A percentile compares a stretch with the other conserved stretches of the same genome.
phyloP scores from a whole-genome alignment of 2,888 invertebrate species.

The Sinhomidia bicolor region DNA sequence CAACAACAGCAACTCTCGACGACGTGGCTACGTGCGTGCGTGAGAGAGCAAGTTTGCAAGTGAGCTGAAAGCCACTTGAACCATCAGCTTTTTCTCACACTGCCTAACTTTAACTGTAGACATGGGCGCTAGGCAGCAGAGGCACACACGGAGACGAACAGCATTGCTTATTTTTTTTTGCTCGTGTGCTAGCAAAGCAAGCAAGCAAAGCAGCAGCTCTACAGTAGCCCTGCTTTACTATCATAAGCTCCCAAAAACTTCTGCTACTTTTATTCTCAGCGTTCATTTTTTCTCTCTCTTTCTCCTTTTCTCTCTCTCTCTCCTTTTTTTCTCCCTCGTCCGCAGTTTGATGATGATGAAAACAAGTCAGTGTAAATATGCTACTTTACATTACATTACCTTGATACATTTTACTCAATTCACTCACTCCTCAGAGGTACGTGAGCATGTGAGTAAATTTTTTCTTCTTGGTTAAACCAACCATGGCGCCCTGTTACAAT shows the following conservation, averaged over 20 bases:
- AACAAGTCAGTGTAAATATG: constrained; percentile 28
- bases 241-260: too few species aligned
- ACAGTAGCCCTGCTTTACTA: too few species aligned
- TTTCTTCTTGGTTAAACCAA: constrained; percentile 35
- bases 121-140: too few species aligned
- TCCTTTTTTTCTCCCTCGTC: not conserved
- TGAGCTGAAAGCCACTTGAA: constrained; percentile 41
- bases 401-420: not conserved
- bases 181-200: too few species aligned
- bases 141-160: too few species aligned
- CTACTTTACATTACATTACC: constrained; percentile 49
- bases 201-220: too few species aligned
- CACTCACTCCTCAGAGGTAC: not conserved
- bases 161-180: too few species aligned
- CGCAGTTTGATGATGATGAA: not conserved
- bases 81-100: constrained; percentile 44
- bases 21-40: constrained; percentile 2
- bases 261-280: not conserved
- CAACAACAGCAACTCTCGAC: not conserved
- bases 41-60: constrained; percentile 40
- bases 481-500: too few species aligned
- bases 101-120: not conserved
- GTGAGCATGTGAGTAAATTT: not conserved
- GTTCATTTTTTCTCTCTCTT: constrained; percentile 7
- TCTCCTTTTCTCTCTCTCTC: too few species aligned